Evolutionary conservation across 2,888 invertebrate genomes (phyloP), one percentile per base, ranked within the genome.

Genomic region (Callimorpha dominula): DNA sequence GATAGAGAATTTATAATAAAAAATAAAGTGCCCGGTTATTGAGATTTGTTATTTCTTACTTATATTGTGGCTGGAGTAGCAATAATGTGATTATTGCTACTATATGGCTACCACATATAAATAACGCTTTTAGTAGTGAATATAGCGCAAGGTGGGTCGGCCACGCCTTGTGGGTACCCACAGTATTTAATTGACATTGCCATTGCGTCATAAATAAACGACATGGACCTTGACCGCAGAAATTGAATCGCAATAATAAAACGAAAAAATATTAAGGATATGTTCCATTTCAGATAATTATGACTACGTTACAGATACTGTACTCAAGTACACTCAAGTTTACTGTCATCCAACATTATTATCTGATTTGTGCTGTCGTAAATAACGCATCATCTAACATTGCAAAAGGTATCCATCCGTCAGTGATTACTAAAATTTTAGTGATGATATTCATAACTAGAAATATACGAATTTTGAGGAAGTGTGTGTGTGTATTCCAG

Each of bases 141-240:
- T 85, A 85, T 87, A 85, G 83, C 85, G 83, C 87, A 87, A 90
- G 89, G 91, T 88, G 85, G 86, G 87, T 75, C 86, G 74, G 81
- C 90, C 91, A 87, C 90, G 86, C 92, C 92, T 86, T 74, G 76
- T 80, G 64, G 78, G 78, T 84, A 85, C 82, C 77, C 68, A 79
- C 71, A 76, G 57, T 81, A 78, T 73, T 73, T 79, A 79, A 79
- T 81, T 80, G 76, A 75, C 77, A 78, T 81, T 78, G 81, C 80
- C 78, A 85, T 86, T 87, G 81, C 84, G 86, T 86, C 88, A 89
- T 85, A 83, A 78, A 85, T 86, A 78, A 83, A 74, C 75, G 79
- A 80, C 85, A 80, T 74, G 81, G 87, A 85, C 91, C 90, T 91
- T 92, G 90, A 85, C 78, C 80, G 80, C 62, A 66, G 74, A 78